phyloP scores from a whole-genome alignment of 2,888 invertebrate genomes.

The Caenorhabditis plicata region DNA sequence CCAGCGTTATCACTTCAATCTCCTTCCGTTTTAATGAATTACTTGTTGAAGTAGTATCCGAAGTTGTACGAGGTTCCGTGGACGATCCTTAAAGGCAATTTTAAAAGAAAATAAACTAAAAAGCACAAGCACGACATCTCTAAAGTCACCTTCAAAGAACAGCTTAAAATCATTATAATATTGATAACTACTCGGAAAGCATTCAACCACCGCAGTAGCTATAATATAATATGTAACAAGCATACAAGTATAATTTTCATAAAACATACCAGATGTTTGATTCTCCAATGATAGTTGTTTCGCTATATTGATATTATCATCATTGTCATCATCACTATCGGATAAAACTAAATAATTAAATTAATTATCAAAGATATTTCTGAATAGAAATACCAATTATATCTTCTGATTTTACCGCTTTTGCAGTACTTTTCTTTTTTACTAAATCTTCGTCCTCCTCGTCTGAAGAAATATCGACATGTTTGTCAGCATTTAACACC shows the following conservation, averaged over 20 bases:
- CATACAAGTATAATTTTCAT: no score
- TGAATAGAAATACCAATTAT: conserved; percentile 11
- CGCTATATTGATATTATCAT: no score
- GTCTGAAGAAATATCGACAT: conserved; percentile 21
- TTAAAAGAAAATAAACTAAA: not conserved
- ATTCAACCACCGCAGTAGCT: no score
- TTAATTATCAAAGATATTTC: not conserved
- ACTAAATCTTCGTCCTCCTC: conserved; percentile 19
- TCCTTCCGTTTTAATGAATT: conserved; percentile 1
- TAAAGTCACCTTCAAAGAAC: no score
- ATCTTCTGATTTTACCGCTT: conserved; percentile 2
- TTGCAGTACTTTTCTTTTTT: not conserved
- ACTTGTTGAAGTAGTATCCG: not conserved
- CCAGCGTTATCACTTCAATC: conserved; percentile 24
- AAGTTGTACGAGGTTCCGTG: not conserved
- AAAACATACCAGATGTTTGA: no score
- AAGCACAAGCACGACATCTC: no score
- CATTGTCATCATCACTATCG: conserved; percentile 23
- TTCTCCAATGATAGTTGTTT: no score
- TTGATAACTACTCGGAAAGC: no score
- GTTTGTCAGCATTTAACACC: conserved; percentile 39
- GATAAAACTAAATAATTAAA: conserved; percentile 7
- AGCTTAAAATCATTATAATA: no score
- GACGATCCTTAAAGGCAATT: not conserved
- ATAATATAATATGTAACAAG: no score